A percentile compares a stretch with the other conserved stretches of the same genome.
Conservation (phyloP, 2,888 invertebrate genomes). For the Drosophila recens region DNA sequence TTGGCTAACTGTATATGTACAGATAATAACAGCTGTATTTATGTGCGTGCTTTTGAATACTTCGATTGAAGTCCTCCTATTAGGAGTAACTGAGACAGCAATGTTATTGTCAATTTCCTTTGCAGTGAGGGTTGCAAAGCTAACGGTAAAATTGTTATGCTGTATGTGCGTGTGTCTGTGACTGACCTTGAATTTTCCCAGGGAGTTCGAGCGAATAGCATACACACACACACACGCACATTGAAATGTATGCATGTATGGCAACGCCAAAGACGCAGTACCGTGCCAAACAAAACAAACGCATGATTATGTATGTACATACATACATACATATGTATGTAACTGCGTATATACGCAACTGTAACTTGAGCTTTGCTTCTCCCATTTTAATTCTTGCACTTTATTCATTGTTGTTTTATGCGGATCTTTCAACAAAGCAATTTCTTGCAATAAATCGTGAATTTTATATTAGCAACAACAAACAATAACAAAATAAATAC, state of each 20-base stretch:
- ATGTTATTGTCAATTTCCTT: slow-evolving; percentile 20
- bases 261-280: slow-evolving; percentile 21
- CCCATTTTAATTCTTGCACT: neutral
- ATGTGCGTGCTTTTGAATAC: slow-evolving; percentile 22
- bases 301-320: neutral
- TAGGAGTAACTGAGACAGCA: slow-evolving; percentile 31
- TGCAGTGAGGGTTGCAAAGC: slow-evolving; percentile 49
- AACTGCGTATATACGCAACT: slow-evolving; percentile 6
- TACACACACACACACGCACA: slow-evolving; percentile 8
- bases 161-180: slow-evolving; percentile 24
- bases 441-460: slow-evolving; percentile 6
- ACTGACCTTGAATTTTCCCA: slow-evolving; percentile 58
- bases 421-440: slow-evolving; percentile 2
- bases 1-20: neutral
- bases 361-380: slow-evolving; percentile 14
- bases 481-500: slow-evolving; percentile 5
- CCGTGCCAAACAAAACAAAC: slow-evolving; percentile 4
- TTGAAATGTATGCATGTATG: slow-evolving; percentile 12
- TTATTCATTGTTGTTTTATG: slow-evolving; percentile 3
- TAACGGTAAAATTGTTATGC: slow-evolving; percentile 27
- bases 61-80: slow-evolving; percentile 25
- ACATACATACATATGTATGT: neutral
- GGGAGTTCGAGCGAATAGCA: slow-evolving; percentile 32
- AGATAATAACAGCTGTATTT: slow-evolving; percentile 8
- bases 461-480: slow-evolving; percentile 14